Base-by-base conservation (phyloP, 2,797 vertebrate genomes). In the Rhynchotus rufescens region DNA sequence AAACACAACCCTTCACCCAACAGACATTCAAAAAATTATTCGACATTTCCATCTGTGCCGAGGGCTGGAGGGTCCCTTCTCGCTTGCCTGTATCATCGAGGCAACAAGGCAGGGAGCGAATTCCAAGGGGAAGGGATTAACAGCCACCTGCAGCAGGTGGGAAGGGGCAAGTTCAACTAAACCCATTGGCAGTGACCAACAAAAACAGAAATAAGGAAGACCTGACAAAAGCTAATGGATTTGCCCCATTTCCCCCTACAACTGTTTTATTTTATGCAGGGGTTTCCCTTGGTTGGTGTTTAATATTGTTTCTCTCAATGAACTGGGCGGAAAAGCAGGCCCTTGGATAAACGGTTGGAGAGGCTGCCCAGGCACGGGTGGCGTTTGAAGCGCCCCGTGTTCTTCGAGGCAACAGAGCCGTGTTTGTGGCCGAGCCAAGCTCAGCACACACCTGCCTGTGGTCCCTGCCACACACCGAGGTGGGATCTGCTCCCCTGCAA, bases 121-220 rank as follows among this genome's bases (percentile, higher is more conserved):
- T 82, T 97, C 84, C 51, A 34, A 94, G 68, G 79, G 56, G 66
- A 94, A 94, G 14, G 64, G 91, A 78, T 90, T 95, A 95, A 91
- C 82, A 69, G 86, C 54, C 34, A 74, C 38, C 7, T 86, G 66
- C 76, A 76, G 59, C 1, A 13, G 34, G 52, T 69, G 65, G 54
- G 51, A 89, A 28, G 52, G 73, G 92, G 65, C 5, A 82, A 22
- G 36, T 19, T 71, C 45, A 83, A 89, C 66, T 62, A 89, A 81
- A 94, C 79, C 93, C 81, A 94, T 88, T 92, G 91, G 76, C 60
- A 40, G 23, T 83, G 69, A 93, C 80, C 92, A 96, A 92, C 62
- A 89, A 95, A 95, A 88, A 61, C 4, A 68, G 66, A 85, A 83
- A 80, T 22, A 68, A 69, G 49, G 62, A 88, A 81, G 61, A 74